Conservation (phyloP, 2,113 vertebrate genomes). For the Lophius piscatorius region DNA sequence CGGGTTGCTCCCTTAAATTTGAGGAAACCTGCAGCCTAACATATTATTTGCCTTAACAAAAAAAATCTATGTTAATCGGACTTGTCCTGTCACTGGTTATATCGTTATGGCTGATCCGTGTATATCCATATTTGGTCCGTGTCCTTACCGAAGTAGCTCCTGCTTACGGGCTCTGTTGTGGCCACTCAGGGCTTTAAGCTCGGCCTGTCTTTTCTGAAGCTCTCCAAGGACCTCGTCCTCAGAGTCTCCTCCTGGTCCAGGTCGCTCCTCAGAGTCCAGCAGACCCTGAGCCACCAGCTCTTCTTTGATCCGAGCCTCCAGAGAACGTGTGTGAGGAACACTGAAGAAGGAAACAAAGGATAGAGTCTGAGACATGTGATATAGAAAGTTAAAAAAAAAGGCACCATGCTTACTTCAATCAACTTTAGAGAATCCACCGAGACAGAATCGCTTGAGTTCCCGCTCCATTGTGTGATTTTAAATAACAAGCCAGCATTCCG, state of each 20-base stretch:
- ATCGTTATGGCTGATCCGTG: no score
- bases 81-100: no score
- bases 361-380: background rate
- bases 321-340: constrained; percentile 94
- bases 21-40: no score
- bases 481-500: no score
- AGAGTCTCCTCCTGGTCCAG: constrained; percentile 88
- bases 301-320: constrained; percentile 96
- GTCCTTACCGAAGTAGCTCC: constrained; percentile 89
- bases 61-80: no score
- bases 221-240: constrained; percentile 95
- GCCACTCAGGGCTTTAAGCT: constrained; percentile 92
- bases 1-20: no score
- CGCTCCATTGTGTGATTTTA: no score
- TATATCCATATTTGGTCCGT: no score
- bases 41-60: no score
- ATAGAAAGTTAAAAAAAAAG: background rate
- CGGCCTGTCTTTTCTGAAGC: constrained; percentile 93
- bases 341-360: constrained; percentile 65
- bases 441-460: no score
- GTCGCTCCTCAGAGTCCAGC: constrained; percentile 93
- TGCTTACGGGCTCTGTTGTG: constrained; percentile 95
- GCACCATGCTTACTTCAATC: no score
- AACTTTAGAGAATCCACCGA: no score
- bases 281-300: constrained; percentile 96